Evolutionary conservation across 2,113 vertebrate genomes (phyloP).

Genomic region (Perca fluviatilis): DNA sequence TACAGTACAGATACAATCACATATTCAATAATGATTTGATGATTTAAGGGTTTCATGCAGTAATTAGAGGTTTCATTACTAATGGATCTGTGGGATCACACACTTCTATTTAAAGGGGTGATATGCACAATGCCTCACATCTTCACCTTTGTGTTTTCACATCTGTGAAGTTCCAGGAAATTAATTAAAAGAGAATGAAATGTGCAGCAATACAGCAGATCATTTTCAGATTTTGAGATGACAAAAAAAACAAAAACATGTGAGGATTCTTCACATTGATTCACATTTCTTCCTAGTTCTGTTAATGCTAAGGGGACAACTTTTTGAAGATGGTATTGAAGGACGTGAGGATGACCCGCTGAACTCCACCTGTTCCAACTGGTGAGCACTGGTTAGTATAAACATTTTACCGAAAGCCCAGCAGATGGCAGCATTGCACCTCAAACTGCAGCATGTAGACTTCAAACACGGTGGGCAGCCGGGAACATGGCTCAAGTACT

Average conservation of each 20-base stretch:
- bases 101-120: not conserved
- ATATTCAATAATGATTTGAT: not conserved
- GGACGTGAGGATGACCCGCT: not conserved
- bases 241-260: not conserved
- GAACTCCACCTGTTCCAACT: not conserved
- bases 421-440: constrained; percentile 76
- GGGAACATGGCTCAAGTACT: not conserved
- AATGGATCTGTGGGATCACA: not conserved
- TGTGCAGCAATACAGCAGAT: no score
- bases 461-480: not conserved
- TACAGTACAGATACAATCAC: no score
- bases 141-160: not conserved
- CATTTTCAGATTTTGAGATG: no score
- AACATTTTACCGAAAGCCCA: constrained; percentile 36
- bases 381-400: not conserved
- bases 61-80: not conserved
- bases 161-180: not conserved
- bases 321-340: not conserved
- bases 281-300: not conserved
- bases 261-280: no score
- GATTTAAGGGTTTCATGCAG: not conserved
- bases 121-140: not conserved
- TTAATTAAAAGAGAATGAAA: not conserved
- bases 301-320: no score
- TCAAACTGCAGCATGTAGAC: not conserved